Base-by-base conservation (phyloP, 1,140 invertebrate species). In the Drosophila fuyamai region DNA sequence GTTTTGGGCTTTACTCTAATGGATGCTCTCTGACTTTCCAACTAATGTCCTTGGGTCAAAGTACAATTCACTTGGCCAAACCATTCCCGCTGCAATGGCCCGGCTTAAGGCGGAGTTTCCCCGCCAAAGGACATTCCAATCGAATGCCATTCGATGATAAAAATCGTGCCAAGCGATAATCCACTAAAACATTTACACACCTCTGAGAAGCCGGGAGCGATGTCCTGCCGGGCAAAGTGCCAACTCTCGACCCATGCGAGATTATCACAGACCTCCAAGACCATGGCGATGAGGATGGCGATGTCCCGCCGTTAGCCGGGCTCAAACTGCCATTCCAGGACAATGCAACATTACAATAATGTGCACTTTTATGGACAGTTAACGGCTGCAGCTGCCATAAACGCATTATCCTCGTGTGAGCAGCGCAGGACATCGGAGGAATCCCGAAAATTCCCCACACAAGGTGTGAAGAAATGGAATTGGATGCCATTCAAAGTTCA, bases 261-360 rank as follows among this genome's bases (percentile, higher is more conserved):
- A 72, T 63, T 63, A 58, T 55, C 41, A 38, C 16, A 40, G 23
- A 41, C 18, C 41, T 38, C 23, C 6, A 59, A 46, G 50, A 38
- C 12, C 16, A 0, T 3, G 23, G 23, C 23, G 23, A 23, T 23
- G 23, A 23, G 23, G 23, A 41, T 12, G 40, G 47, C 55, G 76
- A 66, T 78, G 76, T 47, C 59, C 67, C 74, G 82, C 68, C 79
- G 79, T 83, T 83, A 63, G 67, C 61, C 68, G 6, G 66, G 83
- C 82, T 82, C 75, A 78, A 82, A 72, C 53, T 66, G 72, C 79
- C 76, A 76, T 80, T 74, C 70, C 51, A 71, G 76, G 79, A 86
- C 84, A 84, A 72, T 89, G 84, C 83, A 86, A 89, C 79, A 88
- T 89, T 89, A 88, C 83, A 83, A 89, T 88, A 88, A 88, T 88